phyloP scores from a whole-genome alignment of 2,888 invertebrate genomes.

The Germaria angustata region DNA sequence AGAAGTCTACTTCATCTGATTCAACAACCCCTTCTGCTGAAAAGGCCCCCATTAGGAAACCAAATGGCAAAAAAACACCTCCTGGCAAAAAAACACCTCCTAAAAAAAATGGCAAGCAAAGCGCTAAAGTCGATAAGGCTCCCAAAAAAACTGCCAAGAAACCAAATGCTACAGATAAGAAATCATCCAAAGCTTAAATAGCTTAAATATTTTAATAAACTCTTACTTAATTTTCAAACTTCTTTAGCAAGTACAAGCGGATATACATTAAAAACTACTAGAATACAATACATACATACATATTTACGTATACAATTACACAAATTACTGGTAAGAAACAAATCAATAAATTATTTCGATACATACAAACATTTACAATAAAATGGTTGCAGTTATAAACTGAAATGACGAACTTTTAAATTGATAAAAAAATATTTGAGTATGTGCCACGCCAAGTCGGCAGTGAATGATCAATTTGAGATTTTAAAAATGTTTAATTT shows the following conservation, averaged over 20 bases:
- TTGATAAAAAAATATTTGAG: too few species aligned
- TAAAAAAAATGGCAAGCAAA: slow-evolving; percentile 67
- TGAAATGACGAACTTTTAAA: background rate
- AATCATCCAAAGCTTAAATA: slow-evolving; percentile 51
- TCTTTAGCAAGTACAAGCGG: slow-evolving; percentile 58
- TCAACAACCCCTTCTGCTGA: background rate
- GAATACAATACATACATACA: background rate
- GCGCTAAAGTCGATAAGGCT: slow-evolving; percentile 44
- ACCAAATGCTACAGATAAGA: slow-evolving; percentile 33
- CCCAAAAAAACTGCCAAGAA: slow-evolving; percentile 67
- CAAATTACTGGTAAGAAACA: slow-evolving; percentile 15
- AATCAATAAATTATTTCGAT: background rate
- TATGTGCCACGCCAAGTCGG: too few species aligned
- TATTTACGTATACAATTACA: slow-evolving; percentile 3
- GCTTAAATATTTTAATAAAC: background rate
- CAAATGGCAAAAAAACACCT: slow-evolving; percentile 12
- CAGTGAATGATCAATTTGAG: too few species aligned
- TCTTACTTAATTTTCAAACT: slow-evolving; percentile 3
- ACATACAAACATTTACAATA: slow-evolving; percentile 8
- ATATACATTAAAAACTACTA: slow-evolving; percentile 28
- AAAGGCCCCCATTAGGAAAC: slow-evolving; percentile 27
- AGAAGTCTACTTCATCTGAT: slow-evolving; percentile 36
- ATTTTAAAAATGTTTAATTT: too few species aligned
- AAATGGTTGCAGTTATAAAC: background rate
- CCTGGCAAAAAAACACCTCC: slow-evolving; percentile 33